Evolutionary conservation across 2,797 vertebrate species (phyloP), one percentile per base, ranked within the genome.

Genomic region (Acrossocheilus fasciatus): DNA sequence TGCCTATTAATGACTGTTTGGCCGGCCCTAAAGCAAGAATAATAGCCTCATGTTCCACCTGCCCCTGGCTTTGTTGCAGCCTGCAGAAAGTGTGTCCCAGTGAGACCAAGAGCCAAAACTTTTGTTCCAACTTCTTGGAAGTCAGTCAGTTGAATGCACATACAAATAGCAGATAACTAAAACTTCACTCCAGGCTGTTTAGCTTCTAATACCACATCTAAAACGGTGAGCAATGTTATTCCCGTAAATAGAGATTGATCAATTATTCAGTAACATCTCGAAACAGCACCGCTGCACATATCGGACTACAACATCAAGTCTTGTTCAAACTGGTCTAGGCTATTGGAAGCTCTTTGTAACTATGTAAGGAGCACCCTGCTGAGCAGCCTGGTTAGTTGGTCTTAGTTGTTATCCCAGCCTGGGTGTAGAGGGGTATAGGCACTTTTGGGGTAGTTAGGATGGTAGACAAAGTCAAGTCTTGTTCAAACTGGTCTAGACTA

Each of bases 1-100:
- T 94, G 94, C 90, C 91, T 86, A 84, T 84, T 89, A 88, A 89
- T 86, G 85, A 17, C 57, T 82, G 84, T 89, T 85, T 89, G 76
- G 70, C 81, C 57, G 80, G 47, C 66, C 79, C 84, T 81, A 88
- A 87, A 90, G 85, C 76, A 84, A 83, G 81, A 84, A 92, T 87
- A 94, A 91, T 92, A 74, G 87, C 15, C 84, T 79, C 84, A 75
- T 92, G 91, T 91, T 89, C 92, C 93, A 95, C 93, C 93, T 95
- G 94, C 93, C 88, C 88, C 89, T n/a, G 77, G 84, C 83, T 91
- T 90, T 90, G 54, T 77, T 30, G 6, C 54, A 45, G 52, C 72
- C 43, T 82, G 47, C 59, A 34, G 43, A 62, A 79, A 54, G 50
- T 52, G 77, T 45, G 26, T 70, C 75, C 52, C 20, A 59, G 20